phyloP scores from a whole-genome alignment of 2,888 invertebrate species.

The Malthinus seriepunctatus region DNA sequence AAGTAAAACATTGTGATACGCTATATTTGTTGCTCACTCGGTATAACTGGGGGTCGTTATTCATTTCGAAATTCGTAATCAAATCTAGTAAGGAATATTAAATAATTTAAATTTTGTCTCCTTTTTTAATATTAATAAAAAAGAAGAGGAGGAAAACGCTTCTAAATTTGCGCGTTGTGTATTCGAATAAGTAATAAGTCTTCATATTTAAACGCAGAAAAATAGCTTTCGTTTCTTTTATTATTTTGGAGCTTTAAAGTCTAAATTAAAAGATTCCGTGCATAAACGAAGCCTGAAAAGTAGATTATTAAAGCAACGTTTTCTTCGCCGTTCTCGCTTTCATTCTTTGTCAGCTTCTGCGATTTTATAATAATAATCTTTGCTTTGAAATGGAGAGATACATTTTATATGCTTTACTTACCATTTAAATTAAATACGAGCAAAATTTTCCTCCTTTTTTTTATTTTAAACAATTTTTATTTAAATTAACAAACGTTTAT shows the following conservation, averaged over 20 bases:
- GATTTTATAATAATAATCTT: constrained; percentile 14
- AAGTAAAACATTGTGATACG: no score
- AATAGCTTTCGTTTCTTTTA: constrained; percentile 9
- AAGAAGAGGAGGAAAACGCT: no score
- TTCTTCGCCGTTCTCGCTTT: constrained; percentile 31
- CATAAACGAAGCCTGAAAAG: constrained; percentile 27
- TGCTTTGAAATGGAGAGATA: constrained; percentile 8
- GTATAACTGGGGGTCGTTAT: no score
- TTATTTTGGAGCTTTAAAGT: constrained; percentile 9
- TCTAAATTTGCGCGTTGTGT: constrained; percentile 1
- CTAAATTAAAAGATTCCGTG: constrained; percentile 31
- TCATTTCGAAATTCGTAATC: no score
- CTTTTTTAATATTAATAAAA: no score
- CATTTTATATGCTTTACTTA: neutral
- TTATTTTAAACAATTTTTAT: no score
- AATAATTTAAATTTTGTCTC: no score
- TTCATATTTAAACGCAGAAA: constrained; percentile 14
- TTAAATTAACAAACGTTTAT: no score
- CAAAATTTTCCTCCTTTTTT: no score
- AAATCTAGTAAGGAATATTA: no score
- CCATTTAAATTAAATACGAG: no score
- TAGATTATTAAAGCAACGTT: constrained; percentile 33
- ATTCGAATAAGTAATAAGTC: constrained; percentile 13
- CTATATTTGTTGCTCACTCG: no score
- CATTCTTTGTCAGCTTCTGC: constrained; percentile 18